Conservation (phyloP, 2,888 invertebrate species). For the Orthosia gothica region DNA sequence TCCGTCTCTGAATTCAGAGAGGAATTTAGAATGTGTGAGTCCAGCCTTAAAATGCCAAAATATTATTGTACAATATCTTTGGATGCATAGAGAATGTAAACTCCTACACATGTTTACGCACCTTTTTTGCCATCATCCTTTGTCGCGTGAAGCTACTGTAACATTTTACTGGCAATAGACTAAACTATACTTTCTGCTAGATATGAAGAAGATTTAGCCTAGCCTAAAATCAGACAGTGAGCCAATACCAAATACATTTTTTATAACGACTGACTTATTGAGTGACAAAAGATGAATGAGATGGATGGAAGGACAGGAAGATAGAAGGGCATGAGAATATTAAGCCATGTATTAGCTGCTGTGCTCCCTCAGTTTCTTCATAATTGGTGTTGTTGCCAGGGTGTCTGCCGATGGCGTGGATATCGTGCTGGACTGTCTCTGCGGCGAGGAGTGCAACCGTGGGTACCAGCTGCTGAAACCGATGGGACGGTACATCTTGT, state of each 20-base stretch:
- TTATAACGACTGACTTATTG: too few relatives aligned
- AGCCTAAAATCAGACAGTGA: neutral
- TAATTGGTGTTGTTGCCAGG: conserved; percentile 80
- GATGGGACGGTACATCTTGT: conserved; percentile 97
- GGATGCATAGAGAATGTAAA: neutral
- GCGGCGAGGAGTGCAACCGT: conserved; percentile 97
- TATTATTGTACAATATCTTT: too few relatives aligned
- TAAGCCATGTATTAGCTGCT: neutral
- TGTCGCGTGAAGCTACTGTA: conserved; percentile 5
- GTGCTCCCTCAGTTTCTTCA: neutral
- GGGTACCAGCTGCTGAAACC: conserved; percentile 96
- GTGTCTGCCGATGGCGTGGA: conserved; percentile 95
- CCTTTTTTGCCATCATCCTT: neutral
- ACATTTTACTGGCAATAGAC: neutral
- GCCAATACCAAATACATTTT: neutral
- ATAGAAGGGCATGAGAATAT: too few relatives aligned
- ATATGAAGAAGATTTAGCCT: neutral
- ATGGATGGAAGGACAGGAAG: too few relatives aligned
- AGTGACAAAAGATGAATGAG: neutral
- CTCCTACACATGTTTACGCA: conserved; percentile 5
- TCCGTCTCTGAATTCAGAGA: too few relatives aligned
- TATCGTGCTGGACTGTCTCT: conserved; percentile 96
- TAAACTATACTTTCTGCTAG: neutral
- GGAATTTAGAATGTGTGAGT: too few relatives aligned
- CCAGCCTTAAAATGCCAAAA: too few relatives aligned